phyloP scores from a whole-genome alignment of 2,888 invertebrate species.

The Mactromeris polynyma region DNA sequence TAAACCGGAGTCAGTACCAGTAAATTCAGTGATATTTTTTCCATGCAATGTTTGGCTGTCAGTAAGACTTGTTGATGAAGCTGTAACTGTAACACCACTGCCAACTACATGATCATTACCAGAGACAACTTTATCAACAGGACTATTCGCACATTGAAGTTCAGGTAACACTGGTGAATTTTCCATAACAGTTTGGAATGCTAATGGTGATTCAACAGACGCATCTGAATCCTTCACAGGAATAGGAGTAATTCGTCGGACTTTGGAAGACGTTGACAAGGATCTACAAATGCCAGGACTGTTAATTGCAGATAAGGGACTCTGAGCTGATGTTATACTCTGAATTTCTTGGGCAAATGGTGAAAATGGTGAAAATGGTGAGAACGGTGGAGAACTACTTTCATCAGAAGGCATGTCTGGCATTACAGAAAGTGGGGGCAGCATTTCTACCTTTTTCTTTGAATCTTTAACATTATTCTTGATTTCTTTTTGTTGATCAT shows the following conservation, averaged over 20 bases:
- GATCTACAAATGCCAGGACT: slow-evolving; percentile 40
- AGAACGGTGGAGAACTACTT: slow-evolving; percentile 38
- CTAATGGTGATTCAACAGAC: slow-evolving; percentile 30
- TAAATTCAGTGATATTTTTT: not conserved
- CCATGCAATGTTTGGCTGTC: not conserved
- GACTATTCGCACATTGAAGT: slow-evolving; percentile 29
- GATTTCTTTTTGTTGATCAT: not conserved
- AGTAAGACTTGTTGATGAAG: not conserved
- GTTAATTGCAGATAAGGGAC: slow-evolving; percentile 45
- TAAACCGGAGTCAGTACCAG: slow-evolving; percentile 32
- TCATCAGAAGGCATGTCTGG: not conserved
- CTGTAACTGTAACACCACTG: not conserved
- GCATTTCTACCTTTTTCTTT: not conserved
- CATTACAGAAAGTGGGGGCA: not conserved
- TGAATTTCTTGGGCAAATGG: slow-evolving; percentile 68
- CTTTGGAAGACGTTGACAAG: slow-evolving; percentile 39
- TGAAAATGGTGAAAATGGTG: slow-evolving; percentile 64
- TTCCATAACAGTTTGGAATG: slow-evolving; percentile 57
- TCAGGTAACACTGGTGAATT: slow-evolving; percentile 65
- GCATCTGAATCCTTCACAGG: slow-evolving; percentile 43
- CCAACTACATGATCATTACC: not conserved
- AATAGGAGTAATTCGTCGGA: slow-evolving; percentile 66
- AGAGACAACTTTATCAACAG: not conserved
- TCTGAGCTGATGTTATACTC: slow-evolving; percentile 47
- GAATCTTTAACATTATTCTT: not conserved